Base-by-base conservation (phyloP, 2,888 invertebrate species). In the Cheilosia variabilis region DNA sequence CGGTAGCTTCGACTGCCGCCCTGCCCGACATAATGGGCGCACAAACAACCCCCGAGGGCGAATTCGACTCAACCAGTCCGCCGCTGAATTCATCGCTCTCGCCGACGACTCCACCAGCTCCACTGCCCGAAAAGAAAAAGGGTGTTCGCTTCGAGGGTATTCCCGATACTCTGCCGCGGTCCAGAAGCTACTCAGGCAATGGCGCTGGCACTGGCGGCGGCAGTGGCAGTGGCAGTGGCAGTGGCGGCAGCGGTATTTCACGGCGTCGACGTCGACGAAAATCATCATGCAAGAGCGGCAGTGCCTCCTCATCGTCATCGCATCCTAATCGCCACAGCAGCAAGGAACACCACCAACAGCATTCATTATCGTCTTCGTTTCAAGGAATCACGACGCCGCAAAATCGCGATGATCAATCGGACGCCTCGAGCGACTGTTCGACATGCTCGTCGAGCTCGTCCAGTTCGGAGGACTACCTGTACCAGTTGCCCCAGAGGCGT, bases 381-480 rank as follows among this genome's bases (percentile, higher is more conserved):
- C 91, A 91, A 72, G 91, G 90, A 10, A 88, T 90, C 37, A 89
- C 91, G 6, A 88, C 78, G 66, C 50, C 71, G 50, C 86, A 80
- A 52, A 79, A 73, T 58, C 87, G 84, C 84, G 89, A 79, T 37
- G 91, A 91, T n/a, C 92, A 91, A 65, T 95, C 95, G 6, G 96
- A 96, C 89, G 94, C 94, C 10, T 95, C 95, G 88, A 96, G 97
- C 90, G 95, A 96, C 90, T 98, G 98, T 91, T 98, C 98, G 50
- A 98, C 98, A 15, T 98, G 98, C 88, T 97, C 97, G 0, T 97
- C 97, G 0, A 95, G 95, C 60, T 95, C 95, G 89, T 96, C 97
- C 31, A 97, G 97, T 17, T 97, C 97, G 68, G 97, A 97, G 87
- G 96, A 97, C 88, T 95, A 96, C 89, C 96, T 97, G 87, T 97